phyloP scores from a whole-genome alignment of 1,140 invertebrate genomes.

The Zeugodacus cucurbitae region DNA sequence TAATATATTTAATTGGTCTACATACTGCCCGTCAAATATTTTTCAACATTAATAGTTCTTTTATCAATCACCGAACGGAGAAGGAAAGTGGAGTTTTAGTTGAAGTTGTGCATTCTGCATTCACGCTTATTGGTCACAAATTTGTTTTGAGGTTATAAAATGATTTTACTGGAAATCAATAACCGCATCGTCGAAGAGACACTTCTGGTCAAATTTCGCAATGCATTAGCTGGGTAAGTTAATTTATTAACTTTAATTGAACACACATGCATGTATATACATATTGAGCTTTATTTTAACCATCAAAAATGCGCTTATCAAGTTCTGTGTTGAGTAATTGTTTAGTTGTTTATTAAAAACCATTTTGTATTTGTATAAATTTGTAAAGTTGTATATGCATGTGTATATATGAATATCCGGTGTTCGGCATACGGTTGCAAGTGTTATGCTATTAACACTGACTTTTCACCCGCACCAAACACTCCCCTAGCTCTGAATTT shows the following conservation, averaged over 20 bases:
- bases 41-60: neutral
- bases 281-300: neutral
- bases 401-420: conserved; percentile 27
- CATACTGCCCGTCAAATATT: neutral
- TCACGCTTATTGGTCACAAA: neutral
- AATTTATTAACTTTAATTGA: neutral
- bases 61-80: neutral
- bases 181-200: conserved; percentile 98
- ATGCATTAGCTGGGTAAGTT: conserved; percentile 94
- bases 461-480: neutral
- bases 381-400: neutral
- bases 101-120: neutral
- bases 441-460: conserved; percentile 11
- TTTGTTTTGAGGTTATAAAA: conserved; percentile 63
- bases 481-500: neutral
- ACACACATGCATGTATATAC: neutral
- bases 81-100: neutral
- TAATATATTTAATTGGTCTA: neutral
- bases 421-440: neutral
- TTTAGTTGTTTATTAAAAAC: neutral
- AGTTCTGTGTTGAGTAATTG: neutral
- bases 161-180: conserved; percentile 99
- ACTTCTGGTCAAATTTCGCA: conserved; percentile 93
- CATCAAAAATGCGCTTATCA: neutral
- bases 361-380: neutral